Conservation (phyloP, 2,113 vertebrate genomes). For the Phylloscopus trochilus region DNA sequence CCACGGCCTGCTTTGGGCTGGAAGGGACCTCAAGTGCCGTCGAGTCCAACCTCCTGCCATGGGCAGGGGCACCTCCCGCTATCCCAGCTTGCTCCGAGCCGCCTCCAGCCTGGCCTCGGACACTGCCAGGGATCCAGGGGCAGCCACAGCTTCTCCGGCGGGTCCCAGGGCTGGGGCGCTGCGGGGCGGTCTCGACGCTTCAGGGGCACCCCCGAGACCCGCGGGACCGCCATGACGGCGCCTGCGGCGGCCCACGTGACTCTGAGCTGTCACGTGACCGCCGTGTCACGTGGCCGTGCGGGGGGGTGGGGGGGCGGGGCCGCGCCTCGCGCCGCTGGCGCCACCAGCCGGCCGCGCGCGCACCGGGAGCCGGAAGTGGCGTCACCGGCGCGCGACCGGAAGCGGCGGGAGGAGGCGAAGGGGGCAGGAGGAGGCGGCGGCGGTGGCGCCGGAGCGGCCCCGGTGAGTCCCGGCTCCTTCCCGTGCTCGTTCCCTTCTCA, state of each 20-base stretch:
- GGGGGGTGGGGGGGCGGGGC: too few species aligned
- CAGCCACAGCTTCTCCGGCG: not conserved
- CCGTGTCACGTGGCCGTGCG: rapidly evolving
- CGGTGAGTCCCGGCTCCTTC: not conserved
- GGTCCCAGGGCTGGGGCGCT: too few species aligned
- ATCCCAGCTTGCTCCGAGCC: rapidly evolving
- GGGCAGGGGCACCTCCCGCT: not conserved
- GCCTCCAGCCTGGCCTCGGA: rapidly evolving
- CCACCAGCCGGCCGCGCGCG: not conserved
- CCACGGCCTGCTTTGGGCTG: rapidly evolving
- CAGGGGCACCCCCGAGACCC: rapidly evolving
- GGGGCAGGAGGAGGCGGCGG: not conserved
- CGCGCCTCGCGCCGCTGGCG: not conserved
- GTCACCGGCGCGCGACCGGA: not conserved
- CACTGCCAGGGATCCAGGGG: not conserved
- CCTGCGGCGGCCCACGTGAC: not conserved
- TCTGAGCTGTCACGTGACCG: rapidly evolving
- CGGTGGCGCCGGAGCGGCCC: not conserved
- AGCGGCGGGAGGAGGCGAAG: not conserved
- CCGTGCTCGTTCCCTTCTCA: not conserved
- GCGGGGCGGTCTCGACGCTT: rapidly evolving
- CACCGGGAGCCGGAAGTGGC: not conserved
- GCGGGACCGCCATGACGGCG: not conserved
- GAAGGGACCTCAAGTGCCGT: rapidly evolving
- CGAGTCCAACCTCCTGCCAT: rapidly evolving